Evolutionary conservation across 2,797 vertebrate genomes (phyloP).

Genomic region (Lagorchestes hirsutus): DNA sequence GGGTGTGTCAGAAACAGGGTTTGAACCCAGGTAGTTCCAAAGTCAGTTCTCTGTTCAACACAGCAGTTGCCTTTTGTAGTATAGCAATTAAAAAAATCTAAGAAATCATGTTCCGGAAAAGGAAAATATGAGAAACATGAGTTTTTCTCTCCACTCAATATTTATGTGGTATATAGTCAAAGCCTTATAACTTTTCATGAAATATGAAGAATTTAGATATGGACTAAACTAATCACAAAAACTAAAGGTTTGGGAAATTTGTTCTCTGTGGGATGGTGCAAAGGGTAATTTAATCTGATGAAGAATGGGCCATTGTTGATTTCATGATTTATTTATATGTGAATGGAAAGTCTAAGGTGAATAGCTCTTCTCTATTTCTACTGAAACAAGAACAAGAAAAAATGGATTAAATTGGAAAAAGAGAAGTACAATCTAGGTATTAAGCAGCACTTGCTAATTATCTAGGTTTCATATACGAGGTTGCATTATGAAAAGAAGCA

Average conservation of each 20-base stretch:
- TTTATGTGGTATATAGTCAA: not conserved
- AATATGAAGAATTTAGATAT: not conserved
- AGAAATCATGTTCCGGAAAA: not conserved
- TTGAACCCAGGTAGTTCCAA: not conserved
- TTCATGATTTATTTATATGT: not conserved
- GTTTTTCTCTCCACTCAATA: not conserved
- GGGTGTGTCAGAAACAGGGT: not conserved
- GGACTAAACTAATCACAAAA: not conserved
- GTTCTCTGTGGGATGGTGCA: not conserved
- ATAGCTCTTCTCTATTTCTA: not conserved
- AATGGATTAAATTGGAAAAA: not conserved
- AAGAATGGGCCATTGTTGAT: not conserved
- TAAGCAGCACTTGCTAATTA: not conserved
- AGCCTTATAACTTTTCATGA: not conserved
- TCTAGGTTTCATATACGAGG: not conserved
- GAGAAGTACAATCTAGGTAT: not conserved
- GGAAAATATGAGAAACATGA: not conserved
- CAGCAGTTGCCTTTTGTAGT: not conserved
- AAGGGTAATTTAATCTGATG: not conserved
- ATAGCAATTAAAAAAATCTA: not conserved
- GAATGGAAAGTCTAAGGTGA: constrained; percentile 9
- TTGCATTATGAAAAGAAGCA: not conserved
- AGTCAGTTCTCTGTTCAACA: not conserved
- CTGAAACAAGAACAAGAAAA: not conserved
- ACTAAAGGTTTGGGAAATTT: not conserved